A percentile compares a stretch with the other conserved stretches of the same genome.
Evolutionary conservation across 2,797 vertebrate genomes (phyloP).

Genomic region (Buceros bicornis): DNA sequence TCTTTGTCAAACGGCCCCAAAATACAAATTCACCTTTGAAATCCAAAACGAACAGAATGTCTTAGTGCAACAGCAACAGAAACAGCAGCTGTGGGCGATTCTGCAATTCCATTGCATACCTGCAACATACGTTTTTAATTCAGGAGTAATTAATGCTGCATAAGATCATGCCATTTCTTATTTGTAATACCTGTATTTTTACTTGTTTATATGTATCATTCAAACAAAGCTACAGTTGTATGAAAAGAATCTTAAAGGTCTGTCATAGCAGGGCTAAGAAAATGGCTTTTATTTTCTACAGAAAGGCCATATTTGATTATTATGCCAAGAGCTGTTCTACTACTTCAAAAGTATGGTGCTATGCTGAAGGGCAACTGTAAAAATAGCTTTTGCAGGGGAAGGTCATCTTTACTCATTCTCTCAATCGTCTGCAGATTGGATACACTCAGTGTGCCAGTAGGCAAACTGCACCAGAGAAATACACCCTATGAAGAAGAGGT

Average conservation of each 20-base stretch:
- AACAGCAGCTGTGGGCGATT: slow-evolving; percentile 15
- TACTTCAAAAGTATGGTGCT: neutral
- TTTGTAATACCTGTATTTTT: neutral
- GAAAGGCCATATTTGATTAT: neutral
- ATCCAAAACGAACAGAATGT: slow-evolving; percentile 20
- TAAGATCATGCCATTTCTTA: neutral
- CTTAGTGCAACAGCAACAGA: slow-evolving; percentile 65
- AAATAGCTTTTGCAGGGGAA: neutral
- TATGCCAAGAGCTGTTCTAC: neutral
- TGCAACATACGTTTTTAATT: slow-evolving; percentile 33
- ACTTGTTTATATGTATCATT: neutral
- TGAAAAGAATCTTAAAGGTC: neutral
- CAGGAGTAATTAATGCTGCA: neutral
- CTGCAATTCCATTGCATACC: slow-evolving; percentile 72
- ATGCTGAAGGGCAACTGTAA: neutral
- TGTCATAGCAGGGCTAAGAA: neutral
- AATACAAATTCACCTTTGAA: slow-evolving; percentile 72
- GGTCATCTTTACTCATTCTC: neutral
- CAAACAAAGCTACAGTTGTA: neutral
- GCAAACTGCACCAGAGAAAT: neutral
- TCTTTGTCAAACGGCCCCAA: neutral
- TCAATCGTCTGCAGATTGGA: neutral
- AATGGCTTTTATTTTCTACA: neutral
- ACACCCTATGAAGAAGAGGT: neutral
- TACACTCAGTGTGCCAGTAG: neutral